These are phyloP conservation scores for Phataginus tricuspis DNA, from an alignment of 2,797 vertebrate genomes.

Conservation along the genomic window DNA sequence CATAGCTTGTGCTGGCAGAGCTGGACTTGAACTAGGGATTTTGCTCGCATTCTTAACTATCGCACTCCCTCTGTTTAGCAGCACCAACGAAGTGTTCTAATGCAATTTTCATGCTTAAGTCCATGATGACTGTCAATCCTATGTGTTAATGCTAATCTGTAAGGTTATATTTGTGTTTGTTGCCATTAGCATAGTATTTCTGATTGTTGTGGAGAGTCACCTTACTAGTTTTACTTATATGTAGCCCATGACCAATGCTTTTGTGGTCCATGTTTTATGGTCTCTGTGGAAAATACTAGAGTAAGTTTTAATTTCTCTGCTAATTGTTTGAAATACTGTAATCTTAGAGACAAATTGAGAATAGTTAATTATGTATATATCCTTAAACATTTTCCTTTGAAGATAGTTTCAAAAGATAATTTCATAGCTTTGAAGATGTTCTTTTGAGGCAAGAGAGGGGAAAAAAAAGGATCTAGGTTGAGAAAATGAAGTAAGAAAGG, in stretches of 20 bases:
- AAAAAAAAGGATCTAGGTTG: not conserved
- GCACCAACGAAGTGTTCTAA: not conserved
- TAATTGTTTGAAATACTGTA: conserved; percentile 39
- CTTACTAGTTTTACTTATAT: not conserved
- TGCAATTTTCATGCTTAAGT: not conserved
- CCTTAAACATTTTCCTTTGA: conserved; percentile 26
- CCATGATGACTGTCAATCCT: not conserved
- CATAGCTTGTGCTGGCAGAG: not conserved
- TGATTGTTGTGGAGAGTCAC: not conserved
- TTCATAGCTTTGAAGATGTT: not conserved
- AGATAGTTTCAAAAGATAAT: not conserved
- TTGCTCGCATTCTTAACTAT: not conserved
- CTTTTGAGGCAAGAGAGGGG: conserved; percentile 1
- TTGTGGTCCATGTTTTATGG: not conserved
- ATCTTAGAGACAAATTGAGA: conserved; percentile 52
- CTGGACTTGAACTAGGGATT: not conserved
- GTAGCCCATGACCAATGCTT: not conserved
- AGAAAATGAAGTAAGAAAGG: conserved; percentile 64
- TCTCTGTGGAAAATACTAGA: not conserved
- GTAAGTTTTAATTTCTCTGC: conserved; percentile 31
- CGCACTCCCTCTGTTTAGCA: not conserved
- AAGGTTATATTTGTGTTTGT: not conserved
- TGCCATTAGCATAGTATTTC: not conserved
- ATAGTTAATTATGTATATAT: conserved; percentile 47
- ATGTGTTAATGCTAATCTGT: not conserved